Evolutionary conservation across 2,113 vertebrate species (phyloP).

Genomic region (Asarcornis scutulata): DNA sequence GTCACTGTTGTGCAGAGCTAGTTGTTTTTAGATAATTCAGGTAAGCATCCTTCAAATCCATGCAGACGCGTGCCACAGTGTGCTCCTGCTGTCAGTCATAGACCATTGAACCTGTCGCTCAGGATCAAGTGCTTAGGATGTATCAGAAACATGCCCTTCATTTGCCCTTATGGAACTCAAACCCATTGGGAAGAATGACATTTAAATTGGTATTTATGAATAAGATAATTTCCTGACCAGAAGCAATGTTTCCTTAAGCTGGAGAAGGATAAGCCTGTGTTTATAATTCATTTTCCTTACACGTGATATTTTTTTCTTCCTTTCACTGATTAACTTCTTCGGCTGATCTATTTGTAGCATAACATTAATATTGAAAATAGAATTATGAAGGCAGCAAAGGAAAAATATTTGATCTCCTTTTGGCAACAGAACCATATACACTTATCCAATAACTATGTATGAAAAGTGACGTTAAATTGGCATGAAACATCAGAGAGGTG

Average conservation of each 20-base stretch:
- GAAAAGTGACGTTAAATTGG: neutral
- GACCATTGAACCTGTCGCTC: neutral
- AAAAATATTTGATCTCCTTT: neutral
- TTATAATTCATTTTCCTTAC: neutral
- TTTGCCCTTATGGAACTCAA: neutral
- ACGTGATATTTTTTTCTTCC: neutral
- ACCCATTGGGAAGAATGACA: neutral
- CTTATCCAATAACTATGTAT: neutral
- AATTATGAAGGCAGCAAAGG: neutral
- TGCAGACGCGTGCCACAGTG: accelerated
- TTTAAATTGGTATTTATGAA: constrained; percentile 12
- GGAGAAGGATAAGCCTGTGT: neutral
- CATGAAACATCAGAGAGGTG: neutral
- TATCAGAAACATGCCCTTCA: neutral
- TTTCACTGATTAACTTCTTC: constrained; percentile 13
- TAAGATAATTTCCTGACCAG: neutral
- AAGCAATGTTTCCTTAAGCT: neutral
- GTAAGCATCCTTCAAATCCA: neutral
- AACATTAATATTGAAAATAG: constrained; percentile 5
- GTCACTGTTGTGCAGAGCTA: neutral
- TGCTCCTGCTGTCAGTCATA: neutral
- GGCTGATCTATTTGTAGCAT: neutral
- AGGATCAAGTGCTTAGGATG: neutral
- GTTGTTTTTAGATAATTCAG: neutral
- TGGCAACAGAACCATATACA: neutral